Base-by-base conservation (phyloP, 1,140 invertebrate species). In the Bilobella aurantiaca region DNA sequence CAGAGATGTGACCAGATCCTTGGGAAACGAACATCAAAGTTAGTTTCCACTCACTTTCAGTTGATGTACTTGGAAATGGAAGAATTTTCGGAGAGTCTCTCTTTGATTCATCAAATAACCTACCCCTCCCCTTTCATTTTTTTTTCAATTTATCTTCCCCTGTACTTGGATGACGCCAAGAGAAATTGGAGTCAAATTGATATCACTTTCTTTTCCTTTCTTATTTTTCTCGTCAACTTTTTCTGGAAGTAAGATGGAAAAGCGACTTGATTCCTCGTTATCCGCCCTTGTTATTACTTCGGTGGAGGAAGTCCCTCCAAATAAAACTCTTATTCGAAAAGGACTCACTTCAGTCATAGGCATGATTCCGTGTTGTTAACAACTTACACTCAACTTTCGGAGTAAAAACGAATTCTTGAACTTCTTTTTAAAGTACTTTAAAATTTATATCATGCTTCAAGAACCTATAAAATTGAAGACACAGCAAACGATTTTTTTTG, bases 71-170 rank as follows among this genome's bases (percentile, higher is more conserved):
- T 8, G 18, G 34, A 18, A 42, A 42, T 18, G 34, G 34, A 42
- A 42, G 8, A 8, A 8, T 53, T 16, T 23, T n/a, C n/a, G n/a
- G n/a, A n/a, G n/a, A n/a, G 21, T 53, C 12, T 14, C 25, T 53
- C 49, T 23, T 53, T 53, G 49, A 53, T 53, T 53, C 49, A 53
- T 53, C 49, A 53, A 53, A 53, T 53, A 53, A 53, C 5, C 49
- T 23, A 5, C 12, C 12, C 12, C 25, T 53, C 49, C 25, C 49
- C 14, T 53, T 23, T 53, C 49, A 42, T 18, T 42, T 42, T 53
- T 23, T 23, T 53, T 23, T 53, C 49, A 53, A 53, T 53, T 53
- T 53, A 23, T 53, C 49, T 18, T 53, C 34, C 34, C 8, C 8
- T 8, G 18, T 12, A 42, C 34, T 12, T 18, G 49, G 49, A 53